Percentiles rank a stretch among this genome's conserved stretches.
Evolutionary conservation across 2,113 vertebrate genomes (phyloP).

Genomic region (Brachirus orientalis): DNA sequence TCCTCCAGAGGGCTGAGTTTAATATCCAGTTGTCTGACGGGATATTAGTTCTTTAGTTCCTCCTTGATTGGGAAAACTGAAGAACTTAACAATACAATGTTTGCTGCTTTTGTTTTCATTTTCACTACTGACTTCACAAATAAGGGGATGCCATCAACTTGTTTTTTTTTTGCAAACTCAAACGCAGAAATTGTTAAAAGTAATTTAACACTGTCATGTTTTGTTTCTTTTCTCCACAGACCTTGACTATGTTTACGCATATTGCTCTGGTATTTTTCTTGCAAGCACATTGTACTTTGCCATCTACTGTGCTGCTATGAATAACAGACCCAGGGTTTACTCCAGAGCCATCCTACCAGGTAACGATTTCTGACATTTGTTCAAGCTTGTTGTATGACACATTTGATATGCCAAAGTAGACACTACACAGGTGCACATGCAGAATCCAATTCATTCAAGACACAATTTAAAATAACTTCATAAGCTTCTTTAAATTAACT

Average conservation of each 20-base stretch:
- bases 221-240: conserved; percentile 75
- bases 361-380: background rate
- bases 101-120: background rate
- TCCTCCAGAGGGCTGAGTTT: background rate
- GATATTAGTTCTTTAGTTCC: no score
- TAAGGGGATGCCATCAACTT: no score
- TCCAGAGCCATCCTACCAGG: conserved; percentile 88
- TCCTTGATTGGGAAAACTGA: background rate
- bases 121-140: no score
- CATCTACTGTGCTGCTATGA: conserved; percentile 86
- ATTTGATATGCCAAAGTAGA: no score
- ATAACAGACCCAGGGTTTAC: conserved; percentile 86
- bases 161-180: background rate
- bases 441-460: background rate
- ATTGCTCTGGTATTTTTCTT: conserved; percentile 89
- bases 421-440: background rate
- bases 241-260: conserved; percentile 90
- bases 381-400: no score
- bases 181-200: background rate
- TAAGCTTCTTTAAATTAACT: no score
- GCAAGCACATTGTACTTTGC: conserved; percentile 89
- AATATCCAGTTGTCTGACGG: background rate
- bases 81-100: background rate
- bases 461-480: no score
- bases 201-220: background rate